These are phyloP conservation scores for Oryctes rhinoceros DNA, from an alignment of 1,140 invertebrate species.

Conservation along the genomic window DNA sequence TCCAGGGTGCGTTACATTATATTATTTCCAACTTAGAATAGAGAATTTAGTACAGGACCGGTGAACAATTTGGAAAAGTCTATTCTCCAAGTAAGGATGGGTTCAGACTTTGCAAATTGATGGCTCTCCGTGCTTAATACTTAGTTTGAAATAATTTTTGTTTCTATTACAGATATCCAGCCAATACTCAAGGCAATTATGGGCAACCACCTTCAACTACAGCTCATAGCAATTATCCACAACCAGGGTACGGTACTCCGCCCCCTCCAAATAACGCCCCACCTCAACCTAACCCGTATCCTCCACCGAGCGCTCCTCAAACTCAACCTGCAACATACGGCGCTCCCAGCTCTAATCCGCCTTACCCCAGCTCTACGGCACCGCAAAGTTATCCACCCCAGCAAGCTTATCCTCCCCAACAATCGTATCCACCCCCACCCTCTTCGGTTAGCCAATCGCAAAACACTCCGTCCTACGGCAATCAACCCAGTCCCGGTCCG, in stretches of 20 bases:
- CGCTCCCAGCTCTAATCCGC: slow-evolving; percentile 57
- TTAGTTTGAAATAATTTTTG: background rate
- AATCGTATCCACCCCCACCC: slow-evolving; percentile 52
- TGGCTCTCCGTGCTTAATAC: no score
- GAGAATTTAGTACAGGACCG: no score
- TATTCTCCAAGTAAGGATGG: no score
- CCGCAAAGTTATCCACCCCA: slow-evolving; percentile 61
- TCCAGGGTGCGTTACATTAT: slow-evolving; percentile 45
- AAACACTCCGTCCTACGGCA: slow-evolving; percentile 55
- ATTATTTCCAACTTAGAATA: no score
- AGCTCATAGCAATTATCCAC: slow-evolving; percentile 58
- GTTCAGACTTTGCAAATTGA: no score
- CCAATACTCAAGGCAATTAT: slow-evolving; percentile 62
- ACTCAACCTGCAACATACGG: slow-evolving; percentile 60
- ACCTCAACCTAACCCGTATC: slow-evolving; percentile 55
- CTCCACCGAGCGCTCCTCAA: slow-evolving; percentile 60
- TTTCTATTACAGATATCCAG: slow-evolving; percentile 58
- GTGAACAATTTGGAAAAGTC: no score
- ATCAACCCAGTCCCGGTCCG: slow-evolving; percentile 52
- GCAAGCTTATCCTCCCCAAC: slow-evolving; percentile 55
- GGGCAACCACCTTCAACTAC: slow-evolving; percentile 61
- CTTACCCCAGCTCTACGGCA: slow-evolving; percentile 58
- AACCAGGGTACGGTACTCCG: slow-evolving; percentile 57
- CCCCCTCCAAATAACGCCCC: slow-evolving; percentile 49
- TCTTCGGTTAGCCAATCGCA: slow-evolving; percentile 53